Base-by-base conservation (phyloP, 2,888 invertebrate species). In the Panorpa germanica region DNA sequence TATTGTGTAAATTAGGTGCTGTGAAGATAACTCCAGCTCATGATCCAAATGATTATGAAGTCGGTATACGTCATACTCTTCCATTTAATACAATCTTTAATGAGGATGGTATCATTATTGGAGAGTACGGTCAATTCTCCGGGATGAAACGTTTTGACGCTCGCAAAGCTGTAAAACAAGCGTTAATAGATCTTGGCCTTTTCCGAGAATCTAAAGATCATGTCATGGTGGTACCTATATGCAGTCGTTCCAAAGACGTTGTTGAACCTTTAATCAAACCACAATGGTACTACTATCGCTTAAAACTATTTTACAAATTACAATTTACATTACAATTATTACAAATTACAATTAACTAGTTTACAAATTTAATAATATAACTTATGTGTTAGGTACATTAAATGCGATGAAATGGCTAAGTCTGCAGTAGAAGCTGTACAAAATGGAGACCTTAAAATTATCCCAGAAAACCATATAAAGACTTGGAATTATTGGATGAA, bases 1-100 rank as follows among this genome's bases (percentile, higher is more conserved):
- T 20, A 24, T 28, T 29, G 35, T 33, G 8, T 23, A 17, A 38
- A 22, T 28, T 38, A 77, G 85, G 96, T 41, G 95, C 93, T 35
- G 98, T 98, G 1, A 99, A 99, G 59, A 86, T 99, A 36, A 96
- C 96, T 2, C 96, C 98, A 1, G 95, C 91, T 3, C 98, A 98
- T 53, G 95, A 98, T 53, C 81, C 74, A 19, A 86, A 85, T 46
- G 98, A 99, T 60, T 98, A 93, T 52, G 93, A 93, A 46, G 77
- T 90, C 24, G 96, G 86, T 20, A 78, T 82, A 46, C 65, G 91
- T 5, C 88, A 91, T 51, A 68, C 74, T 39, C 57, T 99, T 37
- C 74, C 77, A 1, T 80, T 82, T 48, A 65, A 95, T 38, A 88
- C 75, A 20, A 81, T 96, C 33, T 74, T 99, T 37, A 77, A 83